Evolutionary conservation across 1,140 invertebrate species (phyloP), one percentile per base, ranked within the genome.

Genomic region (Drosophila ananassae): DNA sequence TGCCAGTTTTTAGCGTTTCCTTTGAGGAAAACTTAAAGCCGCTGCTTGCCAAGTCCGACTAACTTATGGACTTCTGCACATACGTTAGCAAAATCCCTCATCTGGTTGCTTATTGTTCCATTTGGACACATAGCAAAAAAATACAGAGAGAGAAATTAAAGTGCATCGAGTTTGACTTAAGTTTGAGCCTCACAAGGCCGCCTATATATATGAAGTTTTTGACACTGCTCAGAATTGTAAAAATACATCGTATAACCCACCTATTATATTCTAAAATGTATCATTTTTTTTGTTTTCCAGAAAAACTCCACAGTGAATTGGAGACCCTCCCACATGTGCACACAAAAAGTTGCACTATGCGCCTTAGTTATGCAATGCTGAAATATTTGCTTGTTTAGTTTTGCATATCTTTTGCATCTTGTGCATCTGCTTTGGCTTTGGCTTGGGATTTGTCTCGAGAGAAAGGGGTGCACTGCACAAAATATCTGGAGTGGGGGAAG

Each of bases 301-400:
- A 10, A 32, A 32, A 37, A 10, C 4, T 37, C 1, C 12, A n/a
- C n/a, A 37, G 10, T 37, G 34, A n/a, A 37, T 3, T 37, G 10
- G 34, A 37, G 34, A 37, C 34, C 34, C 34, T 54, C 46, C 57
- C 24, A 30, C 34, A 51, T 34, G 13, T 44, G 17, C 30, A 48
- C 24, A 32, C 41, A 32, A 32, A 56, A 54, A 67, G 44, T 69
- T 64, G 55, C 10, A 34, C 48, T 32, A 59, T 60, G 37, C 60
- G 62, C 48, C 60, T 77, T 72, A 87, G 83, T 85, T 85, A 89
- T 85, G 82, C 83, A 89, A 85, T 89, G 79, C 83, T 76, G 62
- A 89, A 89, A 79, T 89, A 85, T 85, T 85, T 87, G 82, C 78
- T 85, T 85, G 82, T 82, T 82, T 85, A 87, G 78, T 87, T 85